phyloP scores from a whole-genome alignment of 1,140 invertebrate species.

The Homarus americanus region DNA sequence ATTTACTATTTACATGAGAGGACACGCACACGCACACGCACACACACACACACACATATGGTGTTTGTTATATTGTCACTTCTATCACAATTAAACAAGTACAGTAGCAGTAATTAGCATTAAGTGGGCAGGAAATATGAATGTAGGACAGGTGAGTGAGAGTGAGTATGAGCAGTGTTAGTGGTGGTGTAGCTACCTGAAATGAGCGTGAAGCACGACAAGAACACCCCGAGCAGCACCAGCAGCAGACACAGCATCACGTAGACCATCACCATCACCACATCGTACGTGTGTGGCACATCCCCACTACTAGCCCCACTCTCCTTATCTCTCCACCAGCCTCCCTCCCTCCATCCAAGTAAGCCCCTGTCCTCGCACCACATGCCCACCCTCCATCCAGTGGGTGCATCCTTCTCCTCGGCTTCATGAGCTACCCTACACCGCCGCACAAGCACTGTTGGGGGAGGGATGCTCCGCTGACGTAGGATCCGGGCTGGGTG shows the following conservation, averaged over 20 bases:
- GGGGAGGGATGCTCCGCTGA: constrained; percentile 45
- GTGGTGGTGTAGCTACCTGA: constrained; percentile 44
- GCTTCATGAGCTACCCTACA: background rate
- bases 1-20: too few relatives aligned
- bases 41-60: too few relatives aligned
- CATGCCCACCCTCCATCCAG: background rate
- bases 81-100: too few relatives aligned
- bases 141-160: background rate
- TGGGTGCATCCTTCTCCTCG: background rate
- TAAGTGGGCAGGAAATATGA: background rate
- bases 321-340: background rate
- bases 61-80: too few relatives aligned
- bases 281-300: background rate
- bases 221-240: constrained; percentile 6
- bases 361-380: background rate
- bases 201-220: constrained; percentile 33
- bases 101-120: too few relatives aligned
- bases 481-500: constrained; percentile 49
- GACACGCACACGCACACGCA: too few relatives aligned
- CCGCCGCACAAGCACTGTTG: constrained; percentile 13
- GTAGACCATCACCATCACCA: constrained; percentile 14
- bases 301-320: background rate
- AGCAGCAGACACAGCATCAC: constrained; percentile 25
- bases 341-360: constrained; percentile 8
- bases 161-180: background rate